Percentiles rank a stretch among this genome's conserved stretches.
Conservation (phyloP, 1,140 invertebrate genomes). For the Trachymyrmex septentrionalis region DNA sequence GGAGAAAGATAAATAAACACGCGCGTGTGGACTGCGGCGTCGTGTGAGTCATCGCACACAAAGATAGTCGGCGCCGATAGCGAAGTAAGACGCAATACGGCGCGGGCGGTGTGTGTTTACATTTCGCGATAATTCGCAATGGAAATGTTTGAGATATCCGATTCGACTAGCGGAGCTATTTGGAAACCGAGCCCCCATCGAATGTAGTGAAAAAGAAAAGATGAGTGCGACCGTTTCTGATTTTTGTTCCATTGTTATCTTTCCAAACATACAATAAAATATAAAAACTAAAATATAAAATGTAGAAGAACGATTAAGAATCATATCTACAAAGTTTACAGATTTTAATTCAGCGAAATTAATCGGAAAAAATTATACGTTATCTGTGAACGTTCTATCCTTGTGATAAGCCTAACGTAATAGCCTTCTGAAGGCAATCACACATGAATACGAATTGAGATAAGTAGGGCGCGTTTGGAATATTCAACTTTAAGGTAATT, state of each 20-base stretch:
- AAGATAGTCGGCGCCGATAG: conserved; percentile 20
- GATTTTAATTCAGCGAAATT: conserved; percentile 8
- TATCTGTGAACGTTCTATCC: too few relatives aligned
- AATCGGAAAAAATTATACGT: background rate
- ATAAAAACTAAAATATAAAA: too few relatives aligned
- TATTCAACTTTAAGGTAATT: background rate
- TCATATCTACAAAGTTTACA: too few relatives aligned
- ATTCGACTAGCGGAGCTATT: background rate
- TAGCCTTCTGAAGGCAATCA: background rate
- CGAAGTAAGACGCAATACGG: conserved; percentile 48
- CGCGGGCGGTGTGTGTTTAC: background rate
- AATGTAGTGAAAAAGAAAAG: background rate
- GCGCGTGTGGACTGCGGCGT: background rate
- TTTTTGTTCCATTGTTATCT: background rate
- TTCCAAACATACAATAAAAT: background rate
- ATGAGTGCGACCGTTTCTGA: background rate
- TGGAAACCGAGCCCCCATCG: background rate
- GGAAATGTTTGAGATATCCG: background rate
- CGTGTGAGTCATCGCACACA: conserved; percentile 10
- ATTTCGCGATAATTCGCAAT: background rate
- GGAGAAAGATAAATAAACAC: background rate
- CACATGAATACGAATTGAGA: background rate
- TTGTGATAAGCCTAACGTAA: too few relatives aligned
- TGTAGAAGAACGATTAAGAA: too few relatives aligned
- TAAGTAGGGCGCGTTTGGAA: background rate